These are phyloP conservation scores for Nemotelus nigrinus DNA, from an alignment of 2,888 invertebrate genomes.

Conservation along the genomic window DNA sequence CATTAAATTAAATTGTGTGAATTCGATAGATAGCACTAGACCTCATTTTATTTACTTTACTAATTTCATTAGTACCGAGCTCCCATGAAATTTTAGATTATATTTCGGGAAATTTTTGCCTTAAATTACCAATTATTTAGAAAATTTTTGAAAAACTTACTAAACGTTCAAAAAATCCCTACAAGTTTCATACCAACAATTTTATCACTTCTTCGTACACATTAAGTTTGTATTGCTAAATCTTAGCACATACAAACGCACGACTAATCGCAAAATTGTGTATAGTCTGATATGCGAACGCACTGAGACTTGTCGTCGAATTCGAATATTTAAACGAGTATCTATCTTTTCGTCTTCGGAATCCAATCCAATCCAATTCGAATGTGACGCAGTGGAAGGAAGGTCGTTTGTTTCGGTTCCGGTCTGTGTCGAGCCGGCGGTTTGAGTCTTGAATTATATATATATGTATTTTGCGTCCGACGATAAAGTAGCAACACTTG, in stretches of 20 bases:
- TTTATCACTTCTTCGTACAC: slow-evolving; percentile 8
- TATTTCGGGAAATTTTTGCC: too few species aligned
- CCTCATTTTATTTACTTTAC: too few species aligned
- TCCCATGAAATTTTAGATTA: too few species aligned
- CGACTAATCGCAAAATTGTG: not conserved
- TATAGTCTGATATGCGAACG: slow-evolving; percentile 8
- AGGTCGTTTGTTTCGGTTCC: slow-evolving; percentile 24
- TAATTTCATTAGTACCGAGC: too few species aligned
- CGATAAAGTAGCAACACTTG: slow-evolving; percentile 12
- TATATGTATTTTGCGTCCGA: slow-evolving; percentile 6
- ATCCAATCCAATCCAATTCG: not conserved
- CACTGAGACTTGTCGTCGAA: slow-evolving; percentile 23
- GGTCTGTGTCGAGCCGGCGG: slow-evolving; percentile 32
- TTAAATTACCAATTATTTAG: too few species aligned
- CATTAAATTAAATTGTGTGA: too few species aligned
- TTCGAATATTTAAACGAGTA: not conserved
- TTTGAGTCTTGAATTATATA: slow-evolving; percentile 28
- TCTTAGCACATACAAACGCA: slow-evolving; percentile 8
- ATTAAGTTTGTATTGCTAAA: slow-evolving; percentile 14
- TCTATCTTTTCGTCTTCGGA: too few species aligned
- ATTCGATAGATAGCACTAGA: too few species aligned
- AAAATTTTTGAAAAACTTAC: too few species aligned
- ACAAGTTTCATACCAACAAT: not conserved
- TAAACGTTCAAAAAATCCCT: too few species aligned
- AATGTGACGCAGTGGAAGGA: slow-evolving; percentile 11